These are phyloP conservation scores for Priocnemis perturbator DNA, from an alignment of 2,888 invertebrate species.

Conservation along the genomic window DNA sequence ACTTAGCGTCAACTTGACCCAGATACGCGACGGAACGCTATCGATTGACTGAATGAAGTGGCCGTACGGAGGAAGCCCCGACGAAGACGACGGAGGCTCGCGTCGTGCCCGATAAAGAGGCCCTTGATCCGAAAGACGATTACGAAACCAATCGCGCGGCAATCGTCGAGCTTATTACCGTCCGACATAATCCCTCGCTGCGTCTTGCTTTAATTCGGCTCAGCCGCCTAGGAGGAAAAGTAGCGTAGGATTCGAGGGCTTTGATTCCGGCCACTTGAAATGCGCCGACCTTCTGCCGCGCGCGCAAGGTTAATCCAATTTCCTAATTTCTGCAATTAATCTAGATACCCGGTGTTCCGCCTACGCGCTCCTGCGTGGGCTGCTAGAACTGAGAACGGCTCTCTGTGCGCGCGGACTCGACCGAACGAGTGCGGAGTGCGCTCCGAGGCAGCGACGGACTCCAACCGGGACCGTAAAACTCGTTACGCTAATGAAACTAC, in stretches of 20 bases:
- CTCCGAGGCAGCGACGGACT: no score
- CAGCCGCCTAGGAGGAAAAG: no score
- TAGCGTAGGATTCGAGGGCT: no score
- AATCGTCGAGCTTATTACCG: background rate
- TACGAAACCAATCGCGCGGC: background rate
- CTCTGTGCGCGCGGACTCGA: conserved; percentile 1
- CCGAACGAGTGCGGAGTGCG: no score
- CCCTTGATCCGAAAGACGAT: conserved; percentile 1
- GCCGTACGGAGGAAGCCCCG: background rate
- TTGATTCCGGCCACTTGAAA: background rate
- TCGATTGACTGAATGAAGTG: background rate
- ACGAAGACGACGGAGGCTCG: no score
- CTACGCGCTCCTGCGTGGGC: background rate
- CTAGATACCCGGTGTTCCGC: conserved; percentile 28
- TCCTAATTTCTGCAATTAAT: conserved; percentile 62
- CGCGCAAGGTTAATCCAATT: conserved; percentile 63
- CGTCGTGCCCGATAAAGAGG: background rate
- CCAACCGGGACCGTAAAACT: no score
- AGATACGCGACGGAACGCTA: conserved; percentile 1
- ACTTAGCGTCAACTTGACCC: conserved; percentile 11
- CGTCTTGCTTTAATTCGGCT: no score
- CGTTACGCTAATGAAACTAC: no score
- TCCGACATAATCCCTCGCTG: no score
- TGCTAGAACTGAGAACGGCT: no score
- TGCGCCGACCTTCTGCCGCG: conserved; percentile 31